Evolutionary conservation across 2,888 invertebrate genomes (phyloP).

Genomic region (Drosophila histrio): DNA sequence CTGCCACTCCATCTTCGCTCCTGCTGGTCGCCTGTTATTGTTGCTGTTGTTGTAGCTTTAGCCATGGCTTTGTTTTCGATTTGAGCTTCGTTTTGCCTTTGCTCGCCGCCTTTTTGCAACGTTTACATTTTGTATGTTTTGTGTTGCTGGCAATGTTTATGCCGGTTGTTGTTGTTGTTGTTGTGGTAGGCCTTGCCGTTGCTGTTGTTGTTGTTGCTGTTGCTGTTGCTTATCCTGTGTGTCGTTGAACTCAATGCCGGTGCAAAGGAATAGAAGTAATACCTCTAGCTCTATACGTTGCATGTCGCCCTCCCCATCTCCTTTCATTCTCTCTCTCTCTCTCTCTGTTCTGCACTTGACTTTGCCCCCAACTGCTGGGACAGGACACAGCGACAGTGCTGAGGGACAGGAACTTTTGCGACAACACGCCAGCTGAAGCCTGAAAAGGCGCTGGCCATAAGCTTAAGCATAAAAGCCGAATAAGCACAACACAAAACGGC

Average conservation of each 20-base stretch:
- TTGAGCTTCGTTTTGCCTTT: conserved; percentile 58
- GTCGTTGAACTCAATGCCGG: conserved; percentile 67
- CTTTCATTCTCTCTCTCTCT: background rate
- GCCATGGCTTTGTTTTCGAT: conserved; percentile 74
- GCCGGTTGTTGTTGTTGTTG: conserved; percentile 64
- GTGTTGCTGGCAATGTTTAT: conserved; percentile 57
- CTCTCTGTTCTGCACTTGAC: conserved; percentile 63
- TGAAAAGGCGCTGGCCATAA: conserved; percentile 39
- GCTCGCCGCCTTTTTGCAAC: conserved; percentile 70
- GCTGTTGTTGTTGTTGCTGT: conserved; percentile 2
- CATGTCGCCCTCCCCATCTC: conserved; percentile 50
- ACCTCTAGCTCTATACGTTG: conserved; percentile 49
- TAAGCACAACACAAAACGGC: conserved; percentile 40
- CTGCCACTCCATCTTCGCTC: conserved; percentile 12
- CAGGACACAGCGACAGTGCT: conserved; percentile 20
- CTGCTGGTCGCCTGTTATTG: conserved; percentile 17
- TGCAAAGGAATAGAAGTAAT: conserved; percentile 49
- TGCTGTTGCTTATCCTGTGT: conserved; percentile 71
- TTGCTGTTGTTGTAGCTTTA: conserved; percentile 51
- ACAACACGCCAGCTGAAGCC: conserved; percentile 46
- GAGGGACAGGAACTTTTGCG: conserved; percentile 54
- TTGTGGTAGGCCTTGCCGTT: conserved; percentile 53
- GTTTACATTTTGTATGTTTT: conserved; percentile 69
- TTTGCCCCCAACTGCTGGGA: conserved; percentile 46
- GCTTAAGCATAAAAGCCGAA: conserved; percentile 64